Evolutionary conservation across 2,888 invertebrate genomes (phyloP).

Genomic region (Nemotelus nigrinus): DNA sequence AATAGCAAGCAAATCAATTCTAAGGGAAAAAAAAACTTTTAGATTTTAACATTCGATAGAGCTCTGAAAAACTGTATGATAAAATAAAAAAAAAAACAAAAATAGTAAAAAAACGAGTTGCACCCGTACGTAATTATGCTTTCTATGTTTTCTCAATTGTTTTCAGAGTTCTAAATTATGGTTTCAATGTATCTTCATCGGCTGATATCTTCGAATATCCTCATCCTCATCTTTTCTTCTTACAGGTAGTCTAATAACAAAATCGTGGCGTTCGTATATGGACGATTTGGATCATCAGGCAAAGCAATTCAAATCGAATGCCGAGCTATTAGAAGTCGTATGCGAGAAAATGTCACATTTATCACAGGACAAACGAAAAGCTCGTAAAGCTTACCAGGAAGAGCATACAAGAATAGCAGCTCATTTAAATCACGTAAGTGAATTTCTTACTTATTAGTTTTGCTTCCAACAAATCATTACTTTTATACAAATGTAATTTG

Average conservation of each 20-base stretch:
- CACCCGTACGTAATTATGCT: no score
- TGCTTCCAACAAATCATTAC: no score
- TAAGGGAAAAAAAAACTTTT: no score
- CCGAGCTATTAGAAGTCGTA: slow-evolving; percentile 83
- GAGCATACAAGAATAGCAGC: slow-evolving; percentile 85
- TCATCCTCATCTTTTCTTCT: slow-evolving; percentile 45
- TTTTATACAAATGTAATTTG: no score
- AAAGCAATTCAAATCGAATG: slow-evolving; percentile 82
- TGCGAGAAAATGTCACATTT: slow-evolving; percentile 84
- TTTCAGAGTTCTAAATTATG: no score
- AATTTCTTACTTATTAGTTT: background rate
- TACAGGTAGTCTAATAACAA: slow-evolving; percentile 73
- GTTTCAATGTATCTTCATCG: background rate
- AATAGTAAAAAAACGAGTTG: no score
- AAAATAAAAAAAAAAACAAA: no score
- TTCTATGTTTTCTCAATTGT: no score
- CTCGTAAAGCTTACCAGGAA: slow-evolving; percentile 87
- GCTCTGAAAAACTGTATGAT: no score
- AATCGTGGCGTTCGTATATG: slow-evolving; percentile 86
- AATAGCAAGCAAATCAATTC: no score
- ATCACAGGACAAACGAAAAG: slow-evolving; percentile 86
- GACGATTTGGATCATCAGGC: slow-evolving; percentile 90
- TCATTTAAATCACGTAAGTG: slow-evolving; percentile 81
- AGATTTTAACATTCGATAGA: no score
- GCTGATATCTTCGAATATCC: background rate